These are phyloP conservation scores for Trissolcus japonicus DNA, from an alignment of 2,888 invertebrate genomes.

Conservation along the genomic window DNA sequence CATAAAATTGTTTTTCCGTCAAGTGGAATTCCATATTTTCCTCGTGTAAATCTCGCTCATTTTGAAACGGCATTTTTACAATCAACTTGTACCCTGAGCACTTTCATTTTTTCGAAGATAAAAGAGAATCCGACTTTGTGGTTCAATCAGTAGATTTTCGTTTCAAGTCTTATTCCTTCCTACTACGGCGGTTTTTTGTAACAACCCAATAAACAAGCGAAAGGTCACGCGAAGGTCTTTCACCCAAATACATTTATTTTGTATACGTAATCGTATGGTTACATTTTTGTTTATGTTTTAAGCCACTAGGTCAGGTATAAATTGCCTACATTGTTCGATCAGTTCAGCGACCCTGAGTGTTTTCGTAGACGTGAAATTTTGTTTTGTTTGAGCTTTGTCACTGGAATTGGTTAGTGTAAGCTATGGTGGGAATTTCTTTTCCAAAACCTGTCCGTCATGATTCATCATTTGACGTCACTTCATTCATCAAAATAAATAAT, in stretches of 20 bases:
- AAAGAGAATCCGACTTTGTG: not conserved
- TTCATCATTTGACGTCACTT: slow-evolving; percentile 14
- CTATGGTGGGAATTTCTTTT: slow-evolving; percentile 14
- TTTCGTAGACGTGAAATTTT: slow-evolving; percentile 20
- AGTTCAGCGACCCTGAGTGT: slow-evolving; percentile 14
- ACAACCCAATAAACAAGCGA: too few species aligned
- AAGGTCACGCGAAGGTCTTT: not conserved
- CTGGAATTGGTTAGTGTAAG: slow-evolving; percentile 11
- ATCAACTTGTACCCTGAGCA: not conserved
- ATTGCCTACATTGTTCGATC: slow-evolving; percentile 15
- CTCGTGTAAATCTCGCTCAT: not conserved
- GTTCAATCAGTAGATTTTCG: not conserved
- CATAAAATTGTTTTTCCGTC: slow-evolving; percentile 2
- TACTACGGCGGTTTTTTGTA: too few species aligned
- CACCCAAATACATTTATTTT: not conserved
- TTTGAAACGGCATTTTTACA: not conserved
- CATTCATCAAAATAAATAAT: slow-evolving; percentile 18
- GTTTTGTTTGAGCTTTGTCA: not conserved
- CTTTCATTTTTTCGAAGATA: slow-evolving; percentile 1
- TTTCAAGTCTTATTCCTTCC: not conserved
- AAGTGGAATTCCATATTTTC: not conserved
- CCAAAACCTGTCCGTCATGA: slow-evolving; percentile 9
- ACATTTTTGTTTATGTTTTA: not conserved
- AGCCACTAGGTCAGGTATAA: slow-evolving; percentile 27
- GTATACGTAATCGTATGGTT: not conserved